Evolutionary conservation across 2,113 vertebrate genomes (phyloP).

Genomic region (Taxidea taxus): DNA sequence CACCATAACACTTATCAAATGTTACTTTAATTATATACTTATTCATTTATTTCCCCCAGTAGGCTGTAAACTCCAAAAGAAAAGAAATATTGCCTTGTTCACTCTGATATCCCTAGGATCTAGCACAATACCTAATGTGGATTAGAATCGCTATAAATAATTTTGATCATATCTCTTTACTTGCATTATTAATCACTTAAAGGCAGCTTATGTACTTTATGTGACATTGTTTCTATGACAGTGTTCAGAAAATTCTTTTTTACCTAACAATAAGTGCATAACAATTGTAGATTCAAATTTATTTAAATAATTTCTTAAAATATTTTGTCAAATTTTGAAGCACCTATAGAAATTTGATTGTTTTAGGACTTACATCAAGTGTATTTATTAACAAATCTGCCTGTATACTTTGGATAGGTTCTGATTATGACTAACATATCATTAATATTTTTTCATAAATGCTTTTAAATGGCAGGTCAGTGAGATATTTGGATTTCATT

Average conservation of each 20-base stretch:
- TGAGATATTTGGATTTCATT: neutral
- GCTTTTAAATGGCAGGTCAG: neutral
- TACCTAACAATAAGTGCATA: neutral
- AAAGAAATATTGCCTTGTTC: neutral
- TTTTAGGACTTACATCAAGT: neutral
- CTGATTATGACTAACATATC: neutral
- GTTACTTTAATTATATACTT: neutral
- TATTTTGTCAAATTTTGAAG: neutral
- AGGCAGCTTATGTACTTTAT: neutral
- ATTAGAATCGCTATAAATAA: neutral
- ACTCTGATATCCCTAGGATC: neutral
- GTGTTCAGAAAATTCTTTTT: neutral
- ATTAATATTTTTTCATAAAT: neutral
- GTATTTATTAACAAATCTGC: neutral
- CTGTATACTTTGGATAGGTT: neutral
- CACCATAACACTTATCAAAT: neutral
- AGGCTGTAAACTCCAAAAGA: neutral
- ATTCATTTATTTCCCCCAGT: neutral
- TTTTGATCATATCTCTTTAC: neutral
- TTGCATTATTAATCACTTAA: neutral
- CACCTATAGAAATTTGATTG: neutral
- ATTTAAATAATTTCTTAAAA: neutral
- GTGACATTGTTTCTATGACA: neutral
- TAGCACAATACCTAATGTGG: neutral
- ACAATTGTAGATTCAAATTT: neutral